Base-by-base conservation (phyloP, 2,113 vertebrate genomes). In the Calypte anna region DNA sequence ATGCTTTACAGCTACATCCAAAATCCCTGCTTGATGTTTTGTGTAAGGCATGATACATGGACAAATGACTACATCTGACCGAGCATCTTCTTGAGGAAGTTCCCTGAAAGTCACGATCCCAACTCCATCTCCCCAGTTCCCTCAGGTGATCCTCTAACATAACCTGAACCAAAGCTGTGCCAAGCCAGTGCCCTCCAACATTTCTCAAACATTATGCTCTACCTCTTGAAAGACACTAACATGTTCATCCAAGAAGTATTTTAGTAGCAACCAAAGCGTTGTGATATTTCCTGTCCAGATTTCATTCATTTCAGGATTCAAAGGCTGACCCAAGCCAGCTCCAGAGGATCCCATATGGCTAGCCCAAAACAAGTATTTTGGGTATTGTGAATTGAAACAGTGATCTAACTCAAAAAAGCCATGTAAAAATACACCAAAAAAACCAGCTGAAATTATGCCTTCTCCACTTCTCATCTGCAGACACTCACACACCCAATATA, bases 61-160 rank as follows among this genome's bases (percentile, higher is more conserved):
- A 12, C 9, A 63, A 38, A n/a, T 44, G n/a, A 69, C 38, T 22
- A 48, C 1, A 1, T 30, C 38, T 61, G 20, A 23, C 82, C 40
- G 3, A 31, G 43, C 25, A 59, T 12, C 27, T 22, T 51, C 30
- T 44, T 43, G 24, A 75, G 28, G 17, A 67, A 67, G 23, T 20
- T 59, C 23, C 53, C 64, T 13, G 2, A 6, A 48, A 51, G 13
- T 9, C 1, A 0, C 31, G 19, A 15, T 19, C 51, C 62, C 1
- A 1, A 24, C n/a, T 9, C 16, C 2, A 3, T 9, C 51, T 61
- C 15, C 14, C 50, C 46, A 12, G 8, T 0, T 4, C 38, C n/a
- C 54, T 59, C 1, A 0, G 30, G n/a, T 1, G 1, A 44, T 8
- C 15, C 44, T 43, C 30, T 53, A 48, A 27, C 7, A 6, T 10